Evolutionary conservation across 2,797 vertebrate genomes (phyloP).

Genomic region (Chaetodon trifasciatus): DNA sequence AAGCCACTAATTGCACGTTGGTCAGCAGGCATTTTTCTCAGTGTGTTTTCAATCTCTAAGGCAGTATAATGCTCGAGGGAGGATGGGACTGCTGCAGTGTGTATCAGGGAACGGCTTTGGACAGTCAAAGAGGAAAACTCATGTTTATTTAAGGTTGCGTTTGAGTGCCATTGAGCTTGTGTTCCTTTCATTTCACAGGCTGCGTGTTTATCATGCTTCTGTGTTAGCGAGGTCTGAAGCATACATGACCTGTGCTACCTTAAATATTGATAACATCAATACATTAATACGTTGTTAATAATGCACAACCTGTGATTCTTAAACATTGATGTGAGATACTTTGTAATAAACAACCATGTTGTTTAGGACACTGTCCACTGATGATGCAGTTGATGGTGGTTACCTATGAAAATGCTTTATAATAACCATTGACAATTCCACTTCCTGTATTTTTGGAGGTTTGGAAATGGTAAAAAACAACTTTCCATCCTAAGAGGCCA

Average conservation of each 20-base stretch:
- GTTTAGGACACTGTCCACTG: conserved; percentile 16
- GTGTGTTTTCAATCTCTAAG: conserved; percentile 41
- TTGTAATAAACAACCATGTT: conserved; percentile 38
- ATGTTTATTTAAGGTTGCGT: conserved; percentile 68
- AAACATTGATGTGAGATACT: conserved; percentile 65
- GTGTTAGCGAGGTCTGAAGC: conserved; percentile 58
- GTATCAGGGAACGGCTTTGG: conserved; percentile 42
- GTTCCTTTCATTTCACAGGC: conserved; percentile 60
- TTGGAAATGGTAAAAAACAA: conserved; percentile 67
- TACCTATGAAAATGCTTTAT: conserved; percentile 33
- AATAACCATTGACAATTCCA: conserved; percentile 42
- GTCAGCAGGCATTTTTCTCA: conserved; percentile 49
- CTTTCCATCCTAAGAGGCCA: conserved; percentile 65
- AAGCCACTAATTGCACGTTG: conserved; percentile 56
- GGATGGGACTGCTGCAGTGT: conserved; percentile 12
- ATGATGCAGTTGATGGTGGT: conserved; percentile 30
- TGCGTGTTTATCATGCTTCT: conserved; percentile 58
- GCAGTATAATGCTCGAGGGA: conserved; percentile 46
- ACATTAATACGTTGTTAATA: conserved; percentile 60
- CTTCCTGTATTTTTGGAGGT: conserved; percentile 36
- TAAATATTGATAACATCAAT: conserved; percentile 61
- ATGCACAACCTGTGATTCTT: conserved; percentile 39
- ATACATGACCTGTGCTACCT: conserved; percentile 42
- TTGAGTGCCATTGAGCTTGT: conserved; percentile 58
- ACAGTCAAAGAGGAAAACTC: conserved; percentile 56